Conservation (phyloP, 2,888 invertebrate species). For the Operophtera brumata region DNA sequence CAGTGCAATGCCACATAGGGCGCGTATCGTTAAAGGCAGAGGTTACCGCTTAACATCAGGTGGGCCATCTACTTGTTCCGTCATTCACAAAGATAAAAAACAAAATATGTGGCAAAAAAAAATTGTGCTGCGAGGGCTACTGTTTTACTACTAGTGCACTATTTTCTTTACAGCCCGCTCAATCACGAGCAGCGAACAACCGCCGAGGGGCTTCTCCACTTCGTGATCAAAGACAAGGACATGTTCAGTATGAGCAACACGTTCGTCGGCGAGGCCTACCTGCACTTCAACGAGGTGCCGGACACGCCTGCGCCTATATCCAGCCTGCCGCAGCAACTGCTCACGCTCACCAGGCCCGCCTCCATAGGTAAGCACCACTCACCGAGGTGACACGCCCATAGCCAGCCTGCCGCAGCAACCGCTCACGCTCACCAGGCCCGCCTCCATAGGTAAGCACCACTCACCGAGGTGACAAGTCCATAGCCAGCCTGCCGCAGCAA, state of each 20-base stretch:
- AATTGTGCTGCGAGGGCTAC: too few relatives aligned
- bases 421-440: constrained; percentile 86
- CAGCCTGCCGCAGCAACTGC: constrained; percentile 85
- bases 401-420: constrained; percentile 86
- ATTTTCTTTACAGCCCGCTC: constrained; percentile 77
- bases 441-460: constrained; percentile 79
- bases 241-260: constrained; percentile 94
- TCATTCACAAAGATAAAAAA: too few relatives aligned
- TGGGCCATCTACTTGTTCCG: too few relatives aligned
- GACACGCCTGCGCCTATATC: constrained; percentile 81
- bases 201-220: constrained; percentile 87
- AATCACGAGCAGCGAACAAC: constrained; percentile 85
- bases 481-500: constrained; percentile 85
- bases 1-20: too few relatives aligned
- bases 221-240: constrained; percentile 98
- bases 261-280: constrained; percentile 96
- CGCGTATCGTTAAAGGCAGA: too few relatives aligned
- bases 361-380: constrained; percentile 82
- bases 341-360: constrained; percentile 86
- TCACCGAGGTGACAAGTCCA: constrained; percentile 85
- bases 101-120: too few relatives aligned
- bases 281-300: constrained; percentile 89
- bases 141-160: too few relatives aligned
- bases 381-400: constrained; percentile 84
- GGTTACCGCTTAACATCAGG: too few relatives aligned